These are phyloP conservation scores for Monodelphis domestica DNA, from an alignment of 2,797 vertebrate species.

Conservation along the genomic window DNA sequence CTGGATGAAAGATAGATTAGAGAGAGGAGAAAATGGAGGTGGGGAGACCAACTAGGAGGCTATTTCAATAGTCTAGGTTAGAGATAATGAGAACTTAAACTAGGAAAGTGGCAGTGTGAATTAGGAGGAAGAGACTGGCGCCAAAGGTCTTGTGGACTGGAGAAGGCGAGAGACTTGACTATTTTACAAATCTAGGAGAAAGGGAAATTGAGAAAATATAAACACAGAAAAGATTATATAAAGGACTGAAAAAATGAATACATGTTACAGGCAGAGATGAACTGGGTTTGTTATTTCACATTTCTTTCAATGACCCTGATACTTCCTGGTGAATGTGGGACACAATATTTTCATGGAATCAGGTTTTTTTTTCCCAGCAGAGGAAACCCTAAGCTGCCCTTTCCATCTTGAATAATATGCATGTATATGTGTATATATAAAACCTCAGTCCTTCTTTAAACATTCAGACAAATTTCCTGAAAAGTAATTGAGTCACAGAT, in stretches of 20 bases:
- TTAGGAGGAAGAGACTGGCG: not conserved
- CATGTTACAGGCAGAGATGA: not conserved
- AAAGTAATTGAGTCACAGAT: constrained; percentile 2
- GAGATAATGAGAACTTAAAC: not conserved
- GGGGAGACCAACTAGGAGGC: not conserved
- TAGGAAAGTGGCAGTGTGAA: not conserved
- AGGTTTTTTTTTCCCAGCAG: not conserved
- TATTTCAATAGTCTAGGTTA: not conserved
- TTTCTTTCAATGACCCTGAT: constrained; percentile 3
- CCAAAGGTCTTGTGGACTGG: not conserved
- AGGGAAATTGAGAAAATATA: not conserved
- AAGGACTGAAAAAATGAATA: not conserved
- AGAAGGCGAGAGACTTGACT: not conserved
- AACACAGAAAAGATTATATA: not conserved
- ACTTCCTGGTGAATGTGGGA: constrained; percentile 5
- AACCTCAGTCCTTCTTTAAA: not conserved
- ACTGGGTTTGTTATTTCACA: not conserved
- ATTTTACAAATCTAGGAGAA: not conserved
- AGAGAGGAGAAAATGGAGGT: not conserved
- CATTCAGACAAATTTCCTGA: constrained; percentile 9
- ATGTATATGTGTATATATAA: not conserved
- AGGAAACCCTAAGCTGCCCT: not conserved
- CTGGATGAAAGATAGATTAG: not conserved
- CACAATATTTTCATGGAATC: not conserved
- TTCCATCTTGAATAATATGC: constrained; percentile 1